Evolutionary conservation across 2,888 invertebrate genomes (phyloP).

Genomic region (Xanthia icteritia): DNA sequence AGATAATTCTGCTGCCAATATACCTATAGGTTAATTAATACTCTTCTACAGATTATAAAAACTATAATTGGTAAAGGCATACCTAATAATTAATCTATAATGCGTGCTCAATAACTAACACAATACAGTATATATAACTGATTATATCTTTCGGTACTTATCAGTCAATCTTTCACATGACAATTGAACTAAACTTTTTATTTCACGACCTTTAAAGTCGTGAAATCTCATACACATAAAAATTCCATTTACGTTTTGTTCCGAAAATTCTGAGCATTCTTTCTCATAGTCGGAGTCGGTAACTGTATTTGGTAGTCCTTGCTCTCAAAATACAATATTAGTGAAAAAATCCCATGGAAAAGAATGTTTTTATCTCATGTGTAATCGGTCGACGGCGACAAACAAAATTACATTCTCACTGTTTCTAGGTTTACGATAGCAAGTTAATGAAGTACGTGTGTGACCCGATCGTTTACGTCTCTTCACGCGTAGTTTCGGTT

Average conservation of each 20-base stretch:
- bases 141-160: constrained; percentile 34
- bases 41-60: constrained; percentile 23
- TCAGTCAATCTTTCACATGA: constrained; percentile 54
- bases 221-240: constrained; percentile 58
- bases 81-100: constrained; percentile 36
- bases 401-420: constrained; percentile 57
- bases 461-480: constrained; percentile 53
- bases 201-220: constrained; percentile 56
- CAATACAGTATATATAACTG: constrained; percentile 15
- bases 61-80: not conserved
- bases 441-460: constrained; percentile 58
- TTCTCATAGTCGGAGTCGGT: constrained; percentile 60
- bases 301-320: constrained; percentile 63
- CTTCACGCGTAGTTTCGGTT: constrained; percentile 56
- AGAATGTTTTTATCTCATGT: constrained; percentile 61
- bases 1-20: not conserved
- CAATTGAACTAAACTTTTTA: constrained; percentile 47
- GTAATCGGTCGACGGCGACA: constrained; percentile 51
- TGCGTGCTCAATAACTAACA: constrained; percentile 30
- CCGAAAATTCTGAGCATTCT: constrained; percentile 58
- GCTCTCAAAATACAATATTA: constrained; percentile 61
- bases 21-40: constrained; percentile 2
- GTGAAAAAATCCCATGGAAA: constrained; percentile 57
- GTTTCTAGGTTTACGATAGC: constrained; percentile 67
- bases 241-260: constrained; percentile 60